Evolutionary conservation across 2,797 vertebrate genomes (phyloP).

Genomic region (Acanthurus leucopareius): DNA sequence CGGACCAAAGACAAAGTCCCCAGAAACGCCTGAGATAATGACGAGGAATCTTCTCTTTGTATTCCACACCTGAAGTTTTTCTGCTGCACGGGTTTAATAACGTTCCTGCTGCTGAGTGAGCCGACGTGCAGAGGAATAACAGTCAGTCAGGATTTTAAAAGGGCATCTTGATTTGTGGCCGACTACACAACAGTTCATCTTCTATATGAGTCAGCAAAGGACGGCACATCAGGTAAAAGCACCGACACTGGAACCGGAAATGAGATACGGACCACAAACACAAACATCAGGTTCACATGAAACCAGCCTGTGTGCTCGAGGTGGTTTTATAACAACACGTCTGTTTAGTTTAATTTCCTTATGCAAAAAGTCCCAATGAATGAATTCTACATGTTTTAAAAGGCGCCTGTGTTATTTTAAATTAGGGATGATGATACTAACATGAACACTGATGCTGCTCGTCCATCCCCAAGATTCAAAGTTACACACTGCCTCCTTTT

Average conservation of each 20-base stretch:
- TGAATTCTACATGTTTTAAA: too few species aligned
- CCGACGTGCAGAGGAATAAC: not conserved
- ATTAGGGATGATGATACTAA: too few species aligned
- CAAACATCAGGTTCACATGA: too few species aligned
- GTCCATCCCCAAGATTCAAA: too few species aligned
- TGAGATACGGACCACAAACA: not conserved
- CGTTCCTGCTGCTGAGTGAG: not conserved
- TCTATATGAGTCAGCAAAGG: constrained; percentile 2
- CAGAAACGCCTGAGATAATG: not conserved
- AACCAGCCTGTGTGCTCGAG: too few species aligned
- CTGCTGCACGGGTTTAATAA: not conserved
- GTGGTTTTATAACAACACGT: too few species aligned
- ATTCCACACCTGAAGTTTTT: not conserved
- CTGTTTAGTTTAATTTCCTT: too few species aligned
- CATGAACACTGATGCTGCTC: too few species aligned
- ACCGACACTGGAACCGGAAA: not conserved
- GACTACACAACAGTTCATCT: not conserved
- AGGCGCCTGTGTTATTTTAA: too few species aligned
- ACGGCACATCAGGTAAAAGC: constrained; percentile 3
- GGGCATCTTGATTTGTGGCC: constrained; percentile 15
- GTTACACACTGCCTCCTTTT: too few species aligned
- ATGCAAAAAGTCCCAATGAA: too few species aligned
- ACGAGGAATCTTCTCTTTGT: not conserved
- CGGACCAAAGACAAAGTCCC: not conserved
- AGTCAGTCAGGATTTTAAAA: not conserved